Conservation (phyloP, 1,140 invertebrate species). For the Cardiocondyla obscurior region DNA sequence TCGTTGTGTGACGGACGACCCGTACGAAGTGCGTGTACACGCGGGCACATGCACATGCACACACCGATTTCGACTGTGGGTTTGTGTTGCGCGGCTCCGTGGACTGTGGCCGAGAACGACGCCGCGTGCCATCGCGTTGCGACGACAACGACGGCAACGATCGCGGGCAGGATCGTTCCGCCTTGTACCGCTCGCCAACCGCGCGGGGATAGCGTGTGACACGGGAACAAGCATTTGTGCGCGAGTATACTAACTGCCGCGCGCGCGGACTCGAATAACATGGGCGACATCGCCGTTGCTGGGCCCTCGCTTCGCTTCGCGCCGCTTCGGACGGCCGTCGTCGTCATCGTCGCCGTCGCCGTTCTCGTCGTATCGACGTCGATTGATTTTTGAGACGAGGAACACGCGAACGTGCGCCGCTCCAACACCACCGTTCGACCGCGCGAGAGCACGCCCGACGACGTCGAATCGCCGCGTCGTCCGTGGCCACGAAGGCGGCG, state of each 20-base stretch:
- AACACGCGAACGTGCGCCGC: background rate
- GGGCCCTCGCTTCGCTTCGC: background rate
- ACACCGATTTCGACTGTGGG: background rate
- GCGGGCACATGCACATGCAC: conserved; percentile 16
- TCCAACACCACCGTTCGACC: no score
- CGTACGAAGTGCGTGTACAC: conserved; percentile 51
- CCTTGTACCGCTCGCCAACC: background rate
- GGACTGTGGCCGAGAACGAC: conserved; percentile 24
- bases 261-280: conserved; percentile 44
- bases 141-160: conserved; percentile 17
- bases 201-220: conserved; percentile 11
- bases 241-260: conserved; percentile 33
- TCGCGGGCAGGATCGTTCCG: background rate
- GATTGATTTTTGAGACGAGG: conserved; percentile 38
- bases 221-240: background rate
- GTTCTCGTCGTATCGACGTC: conserved; percentile 1
- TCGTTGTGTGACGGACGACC: conserved; percentile 39
- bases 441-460: conserved; percentile 15
- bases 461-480: background rate
- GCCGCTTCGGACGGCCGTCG: conserved; percentile 17
- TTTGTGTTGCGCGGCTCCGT: conserved; percentile 27
- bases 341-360: background rate
- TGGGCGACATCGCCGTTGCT: conserved; percentile 37
- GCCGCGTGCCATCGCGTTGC: conserved; percentile 40
- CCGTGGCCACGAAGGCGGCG: conserved; percentile 17